Base-by-base conservation (phyloP, 2,888 invertebrate genomes). In the Carcina quercana region DNA sequence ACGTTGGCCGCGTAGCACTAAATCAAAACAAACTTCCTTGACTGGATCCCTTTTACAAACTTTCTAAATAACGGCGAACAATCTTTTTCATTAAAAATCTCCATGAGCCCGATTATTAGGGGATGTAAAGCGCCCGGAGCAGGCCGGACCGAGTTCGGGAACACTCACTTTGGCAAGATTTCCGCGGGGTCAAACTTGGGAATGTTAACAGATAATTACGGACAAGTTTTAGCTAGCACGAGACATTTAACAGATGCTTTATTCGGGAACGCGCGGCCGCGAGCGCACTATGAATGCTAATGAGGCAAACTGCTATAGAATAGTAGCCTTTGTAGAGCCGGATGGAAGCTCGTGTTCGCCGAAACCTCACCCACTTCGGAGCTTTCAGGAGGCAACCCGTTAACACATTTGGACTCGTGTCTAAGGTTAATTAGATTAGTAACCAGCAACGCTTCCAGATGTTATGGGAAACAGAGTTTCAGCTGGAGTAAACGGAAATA, bases 231-330 rank as follows among this genome's bases (percentile, higher is more conserved):
- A 73, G 73, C 75, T 67, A 73, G 75, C 75, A 75, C 76, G 79
- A 79, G 82, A 83, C 80, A 82, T 83, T 83, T 83, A 83, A 79
- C 83, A 80, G 82, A 79, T 80, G 83, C 76, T 83, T 82, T 75
- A 74, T 76, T 76, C 72, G 73, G 71, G 71, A 67, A 68, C 72
- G 73, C 57, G 72, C 68, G 69, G 75, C 68, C 75, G 76, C 78
- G 79, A 67, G 72, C 80, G 76, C 70, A 68, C 72, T 67, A 70
- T 78, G 82, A 83, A 83, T 83, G 70, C 70, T 82, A 83, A 83
- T 83, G 78, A 83, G 80, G 50, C 36, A 33, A 45, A 29, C 38
- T 40, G 40, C 43, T 51, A 53, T 40, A 46, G 59, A 53, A 79
- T 66, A 64, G 53, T 48, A 42, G 51, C 52, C 57, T 59, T 61